Conservation (phyloP, 1,140 invertebrate genomes). For the Megalopta genalis region DNA sequence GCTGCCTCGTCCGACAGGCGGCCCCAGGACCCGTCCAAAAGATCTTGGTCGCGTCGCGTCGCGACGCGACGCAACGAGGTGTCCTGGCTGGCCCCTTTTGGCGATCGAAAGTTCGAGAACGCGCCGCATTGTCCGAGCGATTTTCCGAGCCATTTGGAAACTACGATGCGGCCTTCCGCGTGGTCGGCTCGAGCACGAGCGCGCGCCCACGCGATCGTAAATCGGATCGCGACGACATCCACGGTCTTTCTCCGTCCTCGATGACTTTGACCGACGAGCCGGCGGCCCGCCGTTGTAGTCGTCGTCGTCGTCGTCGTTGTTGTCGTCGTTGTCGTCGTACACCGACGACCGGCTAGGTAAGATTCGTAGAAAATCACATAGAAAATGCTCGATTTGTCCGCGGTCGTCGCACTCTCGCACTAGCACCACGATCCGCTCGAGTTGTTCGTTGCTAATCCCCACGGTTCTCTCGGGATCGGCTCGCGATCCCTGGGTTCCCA, state of each 20-base stretch:
- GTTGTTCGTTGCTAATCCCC: background rate
- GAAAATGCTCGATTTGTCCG: conserved; percentile 56
- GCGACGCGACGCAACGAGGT: background rate
- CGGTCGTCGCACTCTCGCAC: conserved; percentile 15
- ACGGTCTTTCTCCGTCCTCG: too few relatives aligned
- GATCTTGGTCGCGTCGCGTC: too few relatives aligned
- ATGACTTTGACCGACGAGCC: background rate
- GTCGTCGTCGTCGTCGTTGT: too few relatives aligned
- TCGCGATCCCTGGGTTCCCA: background rate
- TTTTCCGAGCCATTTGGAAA: conserved; percentile 64
- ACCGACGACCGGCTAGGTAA: too few relatives aligned
- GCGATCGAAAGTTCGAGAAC: conserved; percentile 28
- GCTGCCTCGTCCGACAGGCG: too few relatives aligned
- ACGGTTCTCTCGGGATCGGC: background rate
- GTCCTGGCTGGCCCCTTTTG: background rate
- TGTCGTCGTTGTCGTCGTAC: too few relatives aligned
- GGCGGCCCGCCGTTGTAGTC: too few relatives aligned
- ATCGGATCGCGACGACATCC: background rate
- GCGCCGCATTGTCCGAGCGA: conserved; percentile 41
- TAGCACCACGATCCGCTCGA: conserved; percentile 11
- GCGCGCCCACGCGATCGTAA: conserved; percentile 44
- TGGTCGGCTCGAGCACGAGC: background rate
- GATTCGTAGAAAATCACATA: conserved; percentile 67
- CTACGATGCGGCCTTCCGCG: conserved; percentile 51
- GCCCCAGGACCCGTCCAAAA: conserved; percentile 16